A percentile compares a stretch with the other conserved stretches of the same genome.
Conservation (phyloP, 1,140 invertebrate species). For the Lepidurus apus region DNA sequence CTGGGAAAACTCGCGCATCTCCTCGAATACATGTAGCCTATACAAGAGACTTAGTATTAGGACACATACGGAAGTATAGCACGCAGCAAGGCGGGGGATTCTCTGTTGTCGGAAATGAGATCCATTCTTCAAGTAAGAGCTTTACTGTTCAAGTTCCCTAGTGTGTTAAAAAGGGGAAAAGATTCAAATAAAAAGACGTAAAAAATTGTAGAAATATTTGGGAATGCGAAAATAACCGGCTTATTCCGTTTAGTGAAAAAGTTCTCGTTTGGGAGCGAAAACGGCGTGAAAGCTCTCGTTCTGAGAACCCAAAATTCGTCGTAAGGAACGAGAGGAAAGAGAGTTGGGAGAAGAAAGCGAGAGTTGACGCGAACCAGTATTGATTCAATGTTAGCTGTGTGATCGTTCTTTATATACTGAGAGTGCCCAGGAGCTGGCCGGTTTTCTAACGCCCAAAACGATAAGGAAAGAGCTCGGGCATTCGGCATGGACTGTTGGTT, state of each 20-base stretch:
- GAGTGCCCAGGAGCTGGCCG: not conserved
- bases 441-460: not conserved
- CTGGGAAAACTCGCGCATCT: not conserved
- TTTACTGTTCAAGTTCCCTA: not conserved
- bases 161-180: not conserved
- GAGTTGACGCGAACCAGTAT: not conserved
- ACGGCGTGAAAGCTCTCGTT: too few species aligned
- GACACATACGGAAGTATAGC: not conserved
- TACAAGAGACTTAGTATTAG: not conserved
- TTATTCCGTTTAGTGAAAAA: not conserved
- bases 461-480: not conserved
- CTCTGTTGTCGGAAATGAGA: conserved; percentile 11
- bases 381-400: conserved; percentile 8
- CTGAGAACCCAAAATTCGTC: not conserved
- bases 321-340: not conserved
- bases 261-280: not conserved
- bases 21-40: not conserved
- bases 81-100: not conserved
- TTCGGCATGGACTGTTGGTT: not conserved
- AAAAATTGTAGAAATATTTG: too few species aligned
- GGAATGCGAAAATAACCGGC: too few species aligned
- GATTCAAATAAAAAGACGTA: not conserved
- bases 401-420: not conserved
- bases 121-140: not conserved
- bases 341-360: conserved; percentile 1